Percentiles rank a stretch among this genome's conserved stretches.
Conservation (phyloP, 2,888 invertebrate species). For the Cryptus armator region DNA sequence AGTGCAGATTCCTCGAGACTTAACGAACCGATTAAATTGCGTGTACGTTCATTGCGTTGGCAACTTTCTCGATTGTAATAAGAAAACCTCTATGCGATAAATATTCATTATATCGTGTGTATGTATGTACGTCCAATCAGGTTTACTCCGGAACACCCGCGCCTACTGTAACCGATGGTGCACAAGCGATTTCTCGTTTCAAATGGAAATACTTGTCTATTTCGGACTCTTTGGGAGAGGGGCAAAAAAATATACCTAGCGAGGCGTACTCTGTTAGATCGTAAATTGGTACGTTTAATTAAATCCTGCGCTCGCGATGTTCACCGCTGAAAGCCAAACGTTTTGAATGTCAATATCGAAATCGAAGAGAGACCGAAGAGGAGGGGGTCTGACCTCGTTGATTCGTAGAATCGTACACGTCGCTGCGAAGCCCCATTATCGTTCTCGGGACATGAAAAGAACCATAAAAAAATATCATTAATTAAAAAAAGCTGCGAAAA, state of each 20-base stretch:
- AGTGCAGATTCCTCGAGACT: conserved; percentile 25
- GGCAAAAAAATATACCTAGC: conserved; percentile 41
- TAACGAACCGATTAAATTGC: conserved; percentile 62
- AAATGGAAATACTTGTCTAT: conserved; percentile 60
- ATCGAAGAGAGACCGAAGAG: conserved; percentile 27
- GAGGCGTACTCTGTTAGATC: conserved; percentile 51
- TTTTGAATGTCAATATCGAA: conserved; percentile 67
- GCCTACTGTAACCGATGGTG: neutral
- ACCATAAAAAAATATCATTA: conserved; percentile 33
- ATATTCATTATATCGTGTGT: conserved; percentile 64
- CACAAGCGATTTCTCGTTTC: conserved; percentile 38
- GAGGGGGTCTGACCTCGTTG: conserved; percentile 15
- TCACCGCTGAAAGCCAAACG: conserved; percentile 32
- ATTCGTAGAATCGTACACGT: conserved; percentile 55
- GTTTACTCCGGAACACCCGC: neutral
- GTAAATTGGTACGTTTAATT: conserved; percentile 71
- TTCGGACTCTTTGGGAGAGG: conserved; percentile 27
- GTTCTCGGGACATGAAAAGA: conserved; percentile 49
- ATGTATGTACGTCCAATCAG: conserved; percentile 65
- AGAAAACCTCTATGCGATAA: conserved; percentile 61
- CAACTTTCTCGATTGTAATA: conserved; percentile 53
- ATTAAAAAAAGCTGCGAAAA: conserved; percentile 21
- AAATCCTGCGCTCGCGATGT: conserved; percentile 62
- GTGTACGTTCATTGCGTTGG: conserved; percentile 48
- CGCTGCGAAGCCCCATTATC: conserved; percentile 53